These are phyloP conservation scores for Drosophila bunnanda DNA, from an alignment of 2,888 invertebrate genomes.

Conservation along the genomic window DNA sequence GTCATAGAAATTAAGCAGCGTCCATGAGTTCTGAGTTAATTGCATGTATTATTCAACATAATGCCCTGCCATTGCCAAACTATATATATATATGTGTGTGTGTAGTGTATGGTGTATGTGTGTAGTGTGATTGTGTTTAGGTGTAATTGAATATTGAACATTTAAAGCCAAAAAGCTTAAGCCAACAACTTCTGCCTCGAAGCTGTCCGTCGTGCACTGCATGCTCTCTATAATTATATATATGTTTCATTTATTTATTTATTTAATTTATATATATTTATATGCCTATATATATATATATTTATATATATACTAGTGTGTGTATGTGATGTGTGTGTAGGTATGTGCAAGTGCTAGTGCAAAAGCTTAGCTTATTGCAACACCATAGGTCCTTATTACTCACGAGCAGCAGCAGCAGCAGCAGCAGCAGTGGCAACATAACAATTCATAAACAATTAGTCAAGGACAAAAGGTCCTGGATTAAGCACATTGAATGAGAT, in stretches of 20 bases:
- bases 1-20: neutral
- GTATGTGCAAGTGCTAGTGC: conserved; percentile 32
- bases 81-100: neutral
- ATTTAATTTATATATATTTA: conserved; percentile 5
- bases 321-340: conserved; percentile 16
- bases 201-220: conserved; percentile 41
- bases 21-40: neutral
- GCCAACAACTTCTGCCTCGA: conserved; percentile 29
- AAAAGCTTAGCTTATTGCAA: conserved; percentile 34
- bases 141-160: conserved; percentile 42
- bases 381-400: conserved; percentile 8
- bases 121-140: neutral
- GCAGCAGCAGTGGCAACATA: neutral
- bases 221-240: conserved; percentile 24
- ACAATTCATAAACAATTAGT: conserved; percentile 35
- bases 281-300: conserved; percentile 2
- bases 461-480: conserved; percentile 13
- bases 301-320: conserved; percentile 10
- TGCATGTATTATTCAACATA: conserved; percentile 13
- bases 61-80: conserved; percentile 31
- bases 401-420: neutral
- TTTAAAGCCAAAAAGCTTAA: conserved; percentile 40
- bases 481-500: conserved; percentile 29
- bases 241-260: neutral
- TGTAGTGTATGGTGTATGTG: neutral